phyloP scores from a whole-genome alignment of 2,113 vertebrate genomes.

The Lagopus leucura region DNA sequence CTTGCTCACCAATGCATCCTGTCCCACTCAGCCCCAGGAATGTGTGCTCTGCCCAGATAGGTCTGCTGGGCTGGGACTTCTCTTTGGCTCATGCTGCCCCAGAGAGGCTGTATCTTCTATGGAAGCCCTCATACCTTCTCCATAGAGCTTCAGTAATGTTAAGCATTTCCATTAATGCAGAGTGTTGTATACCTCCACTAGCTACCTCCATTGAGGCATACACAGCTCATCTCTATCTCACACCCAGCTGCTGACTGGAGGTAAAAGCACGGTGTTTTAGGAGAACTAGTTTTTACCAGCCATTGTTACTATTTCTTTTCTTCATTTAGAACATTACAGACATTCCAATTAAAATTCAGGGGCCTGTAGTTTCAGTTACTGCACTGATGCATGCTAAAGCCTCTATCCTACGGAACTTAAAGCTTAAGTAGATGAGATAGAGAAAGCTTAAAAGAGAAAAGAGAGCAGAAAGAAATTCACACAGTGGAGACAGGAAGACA shows the following conservation, averaged over 20 bases:
- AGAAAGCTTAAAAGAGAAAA: background rate
- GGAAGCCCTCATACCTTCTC: background rate
- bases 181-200: background rate
- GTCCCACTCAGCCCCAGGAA: background rate
- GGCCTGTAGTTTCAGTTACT: background rate
- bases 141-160: background rate
- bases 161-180: conserved; percentile 8
- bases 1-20: background rate
- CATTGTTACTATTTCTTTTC: background rate
- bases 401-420: background rate
- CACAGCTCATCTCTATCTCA: background rate
- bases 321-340: background rate
- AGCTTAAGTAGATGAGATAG: background rate
- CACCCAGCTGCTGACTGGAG: background rate
- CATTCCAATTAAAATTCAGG: background rate
- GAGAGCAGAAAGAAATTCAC: background rate
- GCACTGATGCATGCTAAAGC: background rate
- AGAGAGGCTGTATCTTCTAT: background rate
- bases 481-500: background rate
- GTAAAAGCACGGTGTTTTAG: background rate
- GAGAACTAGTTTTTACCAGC: background rate
- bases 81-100: background rate
- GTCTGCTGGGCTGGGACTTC: background rate
- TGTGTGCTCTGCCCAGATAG: background rate
- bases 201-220: conserved; percentile 9